Evolutionary conservation across 2,113 vertebrate genomes (phyloP).

Genomic region (Coregonus clupeaformis): DNA sequence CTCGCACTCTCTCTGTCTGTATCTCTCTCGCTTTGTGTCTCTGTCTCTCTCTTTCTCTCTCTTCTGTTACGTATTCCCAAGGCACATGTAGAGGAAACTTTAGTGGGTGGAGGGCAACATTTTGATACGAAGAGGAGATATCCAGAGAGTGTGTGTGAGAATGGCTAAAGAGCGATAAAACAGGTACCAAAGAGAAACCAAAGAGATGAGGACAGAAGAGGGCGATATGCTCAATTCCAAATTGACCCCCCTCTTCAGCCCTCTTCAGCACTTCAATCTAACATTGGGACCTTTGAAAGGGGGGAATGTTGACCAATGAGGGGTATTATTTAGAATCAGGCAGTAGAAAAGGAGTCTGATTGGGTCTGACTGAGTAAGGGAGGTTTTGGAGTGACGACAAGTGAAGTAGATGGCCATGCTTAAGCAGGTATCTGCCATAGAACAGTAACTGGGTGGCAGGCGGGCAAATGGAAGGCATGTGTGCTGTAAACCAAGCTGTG

Average conservation of each 20-base stretch:
- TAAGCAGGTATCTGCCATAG: conserved; percentile 23
- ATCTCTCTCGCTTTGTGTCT: not conserved
- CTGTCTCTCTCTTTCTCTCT: not conserved
- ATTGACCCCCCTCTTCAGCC: no score
- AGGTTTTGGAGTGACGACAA: conserved; percentile 1
- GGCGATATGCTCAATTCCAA: no score
- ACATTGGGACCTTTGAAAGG: no score
- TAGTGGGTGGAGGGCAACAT: not conserved
- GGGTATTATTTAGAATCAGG: not conserved
- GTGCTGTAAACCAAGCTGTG: conserved; percentile 58
- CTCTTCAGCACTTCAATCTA: no score
- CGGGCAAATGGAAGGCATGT: no score
- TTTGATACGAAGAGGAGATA: not conserved
- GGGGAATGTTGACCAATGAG: no score
- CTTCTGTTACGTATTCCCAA: not conserved
- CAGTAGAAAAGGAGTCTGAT: not conserved
- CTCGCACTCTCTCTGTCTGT: not conserved
- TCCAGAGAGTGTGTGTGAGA: no score
- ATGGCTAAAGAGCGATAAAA: no score
- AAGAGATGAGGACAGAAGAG: no score
- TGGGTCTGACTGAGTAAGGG: not conserved
- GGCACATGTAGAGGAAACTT: not conserved
- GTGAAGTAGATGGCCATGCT: conserved; percentile 38
- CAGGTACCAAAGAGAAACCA: no score
- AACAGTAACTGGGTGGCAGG: conserved; percentile 21